Evolutionary conservation across 2,888 invertebrate genomes (phyloP), one percentile per base, ranked within the genome.

Genomic region (Caenorhabditis uteleia): DNA sequence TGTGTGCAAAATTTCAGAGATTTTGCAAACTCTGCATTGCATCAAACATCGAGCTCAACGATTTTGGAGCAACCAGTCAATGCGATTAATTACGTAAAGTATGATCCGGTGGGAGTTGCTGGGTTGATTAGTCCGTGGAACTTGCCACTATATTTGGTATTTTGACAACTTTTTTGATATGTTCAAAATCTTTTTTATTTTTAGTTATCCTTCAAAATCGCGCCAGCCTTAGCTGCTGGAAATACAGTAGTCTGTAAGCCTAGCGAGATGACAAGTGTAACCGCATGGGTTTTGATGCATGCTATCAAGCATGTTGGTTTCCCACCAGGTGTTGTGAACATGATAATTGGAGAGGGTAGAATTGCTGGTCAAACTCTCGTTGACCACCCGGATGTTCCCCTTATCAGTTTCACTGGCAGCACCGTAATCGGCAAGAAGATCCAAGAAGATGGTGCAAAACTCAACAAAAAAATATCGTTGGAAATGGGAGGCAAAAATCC

Each of bases 401-500:
- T 87, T 2, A 82, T 88, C 31, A 87, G 87, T 3, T 88, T 88
- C 77, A 88, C 88, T 27, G 88, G 88, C 4, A 87, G 72, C 43
- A 77, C 77, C 3, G 12, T 59, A 5, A 60, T 79, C 25, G 79
- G 79, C 1, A 77, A 74, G 59, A 61, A 60, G 39, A 79, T 79
- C 21, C 77, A 68, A n/a, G 70, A 69, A 29, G 31, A 71, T 14
- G 64, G 73, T 21, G 79, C 87, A 2, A 84, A 84, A 2, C 45
- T 82, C 53, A 82, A 84, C 70, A 88, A 87, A 75, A 87, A 87
- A 77, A 78, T 88, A 1, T 87, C 87, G 3, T 78, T 88, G 14
- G 88, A 88, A 84, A 84, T 87, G 79, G 88, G 88, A 26, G 88
- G 88, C 0, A 88, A 88, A 77, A 88, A 88, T 79, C 84, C 87